Evolutionary conservation across 2,113 vertebrate genomes (phyloP), one percentile per base, ranked within the genome.

Genomic region (Corvus moneduloides): DNA sequence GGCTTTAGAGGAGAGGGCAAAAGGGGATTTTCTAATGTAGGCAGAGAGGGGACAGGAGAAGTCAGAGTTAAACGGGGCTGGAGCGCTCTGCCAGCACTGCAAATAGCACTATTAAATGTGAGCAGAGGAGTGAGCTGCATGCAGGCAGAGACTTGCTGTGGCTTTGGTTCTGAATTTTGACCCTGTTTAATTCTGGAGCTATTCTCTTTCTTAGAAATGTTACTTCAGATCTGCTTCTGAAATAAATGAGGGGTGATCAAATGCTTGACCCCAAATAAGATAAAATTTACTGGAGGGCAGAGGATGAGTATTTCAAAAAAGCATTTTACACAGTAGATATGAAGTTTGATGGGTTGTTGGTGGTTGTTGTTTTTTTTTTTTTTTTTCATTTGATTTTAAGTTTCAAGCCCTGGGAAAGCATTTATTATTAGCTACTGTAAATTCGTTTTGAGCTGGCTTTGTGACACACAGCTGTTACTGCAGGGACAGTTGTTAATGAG

Each of bases 391-490:
- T 94, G 55, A 89, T 82, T 92, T 92, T 77, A 55, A 74, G 76
- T 91, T 90, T 92, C 43, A 82, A 43, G 72, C 72, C 39, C 44
- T 90, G 63, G 63, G 85, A 93, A 87, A 80, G n/a, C 49, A 44
- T 78, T 94, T 85, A 87, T 86, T 87, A 92, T 93, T 94, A 93
- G 84, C 64, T 87, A 33, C 76, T 91, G 63, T 82, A 86, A 72
- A 90, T 86, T 85, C 5, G 22, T 77, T 96, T 94, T 76, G 91
- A 95, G 64, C 69, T 84, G 90, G 39, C 66, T 88, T 93, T 78
- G 75, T 95, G 96, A 74, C 89, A 91, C 59, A 66, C 51, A 94
- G 76, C 92, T 94, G 84, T 95, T 96, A n/a, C 89, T 85, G 63
- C 76, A 90, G 90, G 90, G 84, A 92, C 49, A 0, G 0, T 63